Evolutionary conservation across 2,888 invertebrate genomes (phyloP).

Genomic region (Malacosoma neustria): DNA sequence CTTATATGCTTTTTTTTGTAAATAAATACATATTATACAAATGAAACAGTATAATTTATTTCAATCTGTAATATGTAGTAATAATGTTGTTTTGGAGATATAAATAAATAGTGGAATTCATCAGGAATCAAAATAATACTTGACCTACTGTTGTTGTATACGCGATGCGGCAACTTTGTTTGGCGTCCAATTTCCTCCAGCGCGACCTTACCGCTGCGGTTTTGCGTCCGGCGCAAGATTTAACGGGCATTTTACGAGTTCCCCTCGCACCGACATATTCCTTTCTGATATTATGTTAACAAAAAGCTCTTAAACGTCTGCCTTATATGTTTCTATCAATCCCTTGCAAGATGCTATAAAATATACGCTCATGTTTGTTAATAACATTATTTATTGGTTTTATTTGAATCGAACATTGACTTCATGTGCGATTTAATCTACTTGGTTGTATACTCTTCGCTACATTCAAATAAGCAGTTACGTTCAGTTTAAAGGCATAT

Average conservation of each 20-base stretch:
- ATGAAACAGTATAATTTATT: too few relatives aligned
- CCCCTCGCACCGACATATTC: not conserved
- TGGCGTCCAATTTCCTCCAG: not conserved
- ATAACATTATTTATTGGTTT: not conserved
- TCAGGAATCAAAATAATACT: too few relatives aligned
- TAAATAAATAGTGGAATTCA: too few relatives aligned
- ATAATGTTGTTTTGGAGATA: too few relatives aligned
- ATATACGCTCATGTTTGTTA: not conserved
- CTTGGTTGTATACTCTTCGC: too few relatives aligned
- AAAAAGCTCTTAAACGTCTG: not conserved
- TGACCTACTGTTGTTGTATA: not conserved
- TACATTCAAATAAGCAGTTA: too few relatives aligned
- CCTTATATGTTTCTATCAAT: not conserved
- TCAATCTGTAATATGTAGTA: too few relatives aligned
- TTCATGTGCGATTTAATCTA: too few relatives aligned
- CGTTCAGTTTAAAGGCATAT: too few relatives aligned
- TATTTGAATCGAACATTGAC: not conserved
- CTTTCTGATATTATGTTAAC: not conserved
- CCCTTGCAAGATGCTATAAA: not conserved
- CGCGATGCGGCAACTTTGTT: not conserved
- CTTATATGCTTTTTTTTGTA: too few relatives aligned
- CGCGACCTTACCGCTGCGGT: not conserved
- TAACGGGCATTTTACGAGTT: not conserved
- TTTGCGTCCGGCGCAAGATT: not conserved
- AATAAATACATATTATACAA: too few relatives aligned